These are phyloP conservation scores for Crenuchus spilurus DNA, from an alignment of 2,797 vertebrate species.

Conservation along the genomic window DNA sequence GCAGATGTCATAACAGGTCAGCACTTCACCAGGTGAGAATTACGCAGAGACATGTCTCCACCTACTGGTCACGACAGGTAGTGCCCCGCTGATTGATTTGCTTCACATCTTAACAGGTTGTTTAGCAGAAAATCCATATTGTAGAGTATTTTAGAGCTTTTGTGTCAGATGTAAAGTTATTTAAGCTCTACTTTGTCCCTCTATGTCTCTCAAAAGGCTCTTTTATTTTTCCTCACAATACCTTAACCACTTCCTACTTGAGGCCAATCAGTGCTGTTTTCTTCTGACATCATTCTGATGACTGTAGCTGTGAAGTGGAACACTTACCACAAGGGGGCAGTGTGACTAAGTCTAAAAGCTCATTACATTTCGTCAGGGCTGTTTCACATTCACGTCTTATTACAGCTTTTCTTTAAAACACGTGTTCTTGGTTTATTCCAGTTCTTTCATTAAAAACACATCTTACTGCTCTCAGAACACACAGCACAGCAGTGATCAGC, in stretches of 20 bases:
- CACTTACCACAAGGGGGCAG: slow-evolving; percentile 50
- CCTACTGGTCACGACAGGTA: slow-evolving; percentile 44
- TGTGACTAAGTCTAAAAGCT: slow-evolving; percentile 44
- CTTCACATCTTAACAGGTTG: too few relatives aligned
- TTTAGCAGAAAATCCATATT: background rate
- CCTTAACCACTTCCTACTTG: background rate
- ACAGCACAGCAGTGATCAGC: background rate
- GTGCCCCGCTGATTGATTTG: background rate
- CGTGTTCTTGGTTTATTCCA: too few relatives aligned
- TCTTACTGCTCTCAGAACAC: too few relatives aligned
- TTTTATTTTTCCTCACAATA: background rate
- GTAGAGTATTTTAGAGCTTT: background rate
- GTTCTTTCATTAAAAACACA: too few relatives aligned
- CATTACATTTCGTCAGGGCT: background rate
- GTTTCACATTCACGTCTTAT: too few relatives aligned
- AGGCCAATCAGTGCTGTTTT: background rate
- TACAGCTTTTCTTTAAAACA: too few relatives aligned
- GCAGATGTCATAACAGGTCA: background rate
- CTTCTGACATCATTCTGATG: too few relatives aligned
- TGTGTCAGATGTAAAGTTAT: background rate
- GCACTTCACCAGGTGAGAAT: background rate
- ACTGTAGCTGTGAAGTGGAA: background rate
- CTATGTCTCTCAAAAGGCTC: background rate
- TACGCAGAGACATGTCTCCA: slow-evolving; percentile 43
- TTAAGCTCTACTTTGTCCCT: background rate